A percentile compares a stretch with the other conserved stretches of the same genome.
phyloP scores from a whole-genome alignment of 1,140 invertebrate genomes.

The Harpegnathos saltator region DNA sequence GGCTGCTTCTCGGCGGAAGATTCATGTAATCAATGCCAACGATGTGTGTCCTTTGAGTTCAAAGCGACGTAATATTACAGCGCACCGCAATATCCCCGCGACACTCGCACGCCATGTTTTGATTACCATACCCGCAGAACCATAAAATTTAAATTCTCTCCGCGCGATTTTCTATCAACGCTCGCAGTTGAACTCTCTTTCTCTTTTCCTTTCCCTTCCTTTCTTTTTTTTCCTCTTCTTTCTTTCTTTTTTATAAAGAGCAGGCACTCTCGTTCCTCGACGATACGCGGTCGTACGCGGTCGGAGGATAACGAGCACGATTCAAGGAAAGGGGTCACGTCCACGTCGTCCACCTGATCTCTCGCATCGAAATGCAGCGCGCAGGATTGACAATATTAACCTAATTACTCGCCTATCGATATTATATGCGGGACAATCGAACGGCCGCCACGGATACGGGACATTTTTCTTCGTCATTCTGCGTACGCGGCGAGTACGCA shows the following conservation, averaged over 20 bases:
- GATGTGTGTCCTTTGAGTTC: conserved; percentile 38
- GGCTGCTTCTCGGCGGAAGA: conserved; percentile 11
- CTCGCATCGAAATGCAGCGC: too few species aligned
- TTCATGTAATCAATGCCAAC: conserved; percentile 40
- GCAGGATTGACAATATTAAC: not conserved
- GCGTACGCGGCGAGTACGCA: not conserved
- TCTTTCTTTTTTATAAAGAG: conserved; percentile 1
- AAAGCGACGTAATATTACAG: conserved; percentile 32
- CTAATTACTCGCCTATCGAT: conserved; percentile 29
- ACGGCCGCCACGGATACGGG: not conserved
- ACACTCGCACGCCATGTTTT: too few species aligned
- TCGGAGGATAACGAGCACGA: not conserved
- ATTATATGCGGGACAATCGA: not conserved
- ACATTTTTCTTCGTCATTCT: conserved; percentile 2
- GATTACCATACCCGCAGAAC: not conserved
- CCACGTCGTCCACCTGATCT: too few species aligned
- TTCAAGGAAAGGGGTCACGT: not conserved
- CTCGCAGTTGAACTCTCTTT: not conserved
- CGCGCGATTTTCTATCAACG: not conserved
- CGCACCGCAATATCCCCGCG: conserved; percentile 17
- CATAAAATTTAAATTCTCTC: not conserved
- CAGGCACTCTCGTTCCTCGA: not conserved
- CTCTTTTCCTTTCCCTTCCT: too few species aligned
- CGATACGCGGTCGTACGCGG: too few species aligned
- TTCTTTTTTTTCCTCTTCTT: not conserved